These are phyloP conservation scores for Pollenia amentaria DNA, from an alignment of 2,888 invertebrate genomes.

Conservation along the genomic window DNA sequence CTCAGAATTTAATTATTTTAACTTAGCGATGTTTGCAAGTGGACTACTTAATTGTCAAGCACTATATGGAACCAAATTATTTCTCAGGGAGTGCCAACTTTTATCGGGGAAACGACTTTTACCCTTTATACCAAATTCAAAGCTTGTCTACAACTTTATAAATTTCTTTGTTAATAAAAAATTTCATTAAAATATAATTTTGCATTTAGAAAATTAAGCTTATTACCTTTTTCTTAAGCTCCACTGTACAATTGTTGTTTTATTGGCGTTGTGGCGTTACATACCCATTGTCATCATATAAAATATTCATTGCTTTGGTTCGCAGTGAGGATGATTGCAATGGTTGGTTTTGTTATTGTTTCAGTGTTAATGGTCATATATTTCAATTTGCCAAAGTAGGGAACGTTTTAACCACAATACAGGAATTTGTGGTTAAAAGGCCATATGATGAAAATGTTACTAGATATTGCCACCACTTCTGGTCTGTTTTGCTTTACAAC, in stretches of 20 bases:
- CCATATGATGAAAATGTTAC: conserved; percentile 60
- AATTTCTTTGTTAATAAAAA: no score
- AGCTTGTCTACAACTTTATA: no score
- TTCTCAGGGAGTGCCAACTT: no score
- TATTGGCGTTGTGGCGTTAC: conserved; percentile 27
- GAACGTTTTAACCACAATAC: conserved; percentile 72
- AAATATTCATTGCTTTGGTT: conserved; percentile 67
- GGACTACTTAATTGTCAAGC: no score
- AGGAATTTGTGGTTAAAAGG: conserved; percentile 73
- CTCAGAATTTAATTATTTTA: no score
- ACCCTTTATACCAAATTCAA: no score
- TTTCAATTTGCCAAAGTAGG: conserved; percentile 74
- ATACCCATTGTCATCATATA: conserved; percentile 54
- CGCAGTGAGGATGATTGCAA: neutral
- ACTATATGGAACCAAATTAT: no score
- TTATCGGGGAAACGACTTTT: no score
- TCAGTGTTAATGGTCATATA: conserved; percentile 73
- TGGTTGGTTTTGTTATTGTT: conserved; percentile 63
- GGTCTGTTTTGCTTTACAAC: neutral
- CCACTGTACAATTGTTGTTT: neutral
- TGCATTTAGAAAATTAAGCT: no score
- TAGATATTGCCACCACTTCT: neutral
- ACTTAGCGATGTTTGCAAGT: no score
- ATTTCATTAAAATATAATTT: no score
- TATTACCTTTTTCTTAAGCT: no score